These are phyloP conservation scores for Polypterus bichir DNA, from an alignment of 2,113 vertebrate species.

Conservation along the genomic window DNA sequence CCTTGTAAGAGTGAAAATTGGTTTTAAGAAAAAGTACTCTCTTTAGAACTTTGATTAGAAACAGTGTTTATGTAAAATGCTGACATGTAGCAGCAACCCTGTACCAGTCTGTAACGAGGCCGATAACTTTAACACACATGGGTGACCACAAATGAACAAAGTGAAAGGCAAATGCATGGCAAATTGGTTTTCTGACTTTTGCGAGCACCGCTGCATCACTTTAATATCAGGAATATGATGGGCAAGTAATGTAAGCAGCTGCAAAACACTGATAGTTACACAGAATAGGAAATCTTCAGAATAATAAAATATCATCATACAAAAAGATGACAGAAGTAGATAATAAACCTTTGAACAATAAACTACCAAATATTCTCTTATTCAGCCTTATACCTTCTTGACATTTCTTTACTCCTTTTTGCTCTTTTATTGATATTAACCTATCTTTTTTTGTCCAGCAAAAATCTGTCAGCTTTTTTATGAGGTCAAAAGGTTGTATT, in stretches of 20 bases:
- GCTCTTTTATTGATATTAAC: too few relatives aligned
- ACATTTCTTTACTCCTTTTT: too few relatives aligned
- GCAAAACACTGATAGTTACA: conserved; percentile 3
- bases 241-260: conserved; percentile 5
- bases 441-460: too few relatives aligned
- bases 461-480: too few relatives aligned
- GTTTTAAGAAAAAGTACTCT: not conserved
- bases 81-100: not conserved
- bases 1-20: too few relatives aligned
- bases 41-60: not conserved
- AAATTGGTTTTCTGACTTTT: not conserved
- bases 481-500: too few relatives aligned
- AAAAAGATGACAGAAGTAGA: not conserved
- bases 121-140: not conserved
- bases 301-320: not conserved
- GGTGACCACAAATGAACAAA: not conserved
- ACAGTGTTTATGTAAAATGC: not conserved
- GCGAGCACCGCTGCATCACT: not conserved
- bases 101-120: not conserved
- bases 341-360: not conserved
- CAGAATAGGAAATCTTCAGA: not conserved
- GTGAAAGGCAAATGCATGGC: not conserved
- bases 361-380: not conserved
- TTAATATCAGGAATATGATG: not conserved
- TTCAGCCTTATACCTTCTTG: too few relatives aligned